Evolutionary conservation across 1,140 invertebrate genomes (phyloP).

Genomic region (Diachasma alloeum): DNA sequence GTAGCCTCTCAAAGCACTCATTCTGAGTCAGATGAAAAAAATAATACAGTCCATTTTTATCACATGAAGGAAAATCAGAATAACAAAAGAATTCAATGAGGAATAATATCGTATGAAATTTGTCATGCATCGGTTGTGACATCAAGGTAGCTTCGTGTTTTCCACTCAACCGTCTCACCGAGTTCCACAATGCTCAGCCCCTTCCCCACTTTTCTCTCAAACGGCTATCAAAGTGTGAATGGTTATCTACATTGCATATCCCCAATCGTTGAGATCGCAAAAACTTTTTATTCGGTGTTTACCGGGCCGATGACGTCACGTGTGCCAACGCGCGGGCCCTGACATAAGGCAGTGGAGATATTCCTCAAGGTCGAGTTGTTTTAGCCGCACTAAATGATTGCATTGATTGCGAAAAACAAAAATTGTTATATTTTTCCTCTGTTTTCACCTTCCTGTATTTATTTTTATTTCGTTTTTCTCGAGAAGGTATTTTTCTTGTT

Average conservation of each 20-base stretch:
- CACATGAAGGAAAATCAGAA: background rate
- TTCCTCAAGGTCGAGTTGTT: slow-evolving; percentile 16
- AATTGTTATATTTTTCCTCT: background rate
- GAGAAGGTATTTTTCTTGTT: background rate
- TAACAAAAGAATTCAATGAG: background rate
- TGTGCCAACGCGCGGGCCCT: background rate
- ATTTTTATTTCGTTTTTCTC: background rate
- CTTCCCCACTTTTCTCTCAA: background rate
- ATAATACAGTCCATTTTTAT: background rate
- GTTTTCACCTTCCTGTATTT: background rate
- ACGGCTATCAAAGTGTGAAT: background rate
- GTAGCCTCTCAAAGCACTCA: background rate
- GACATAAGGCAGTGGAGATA: slow-evolving; percentile 13
- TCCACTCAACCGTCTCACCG: background rate
- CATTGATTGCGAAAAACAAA: slow-evolving; percentile 17
- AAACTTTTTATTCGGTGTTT: slow-evolving; percentile 20
- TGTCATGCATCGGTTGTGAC: background rate
- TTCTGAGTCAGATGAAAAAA: background rate
- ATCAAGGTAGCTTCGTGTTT: background rate
- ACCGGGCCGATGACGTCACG: slow-evolving; percentile 8
- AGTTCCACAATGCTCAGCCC: background rate
- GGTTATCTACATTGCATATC: background rate
- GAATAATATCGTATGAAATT: background rate
- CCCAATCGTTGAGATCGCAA: slow-evolving; percentile 7
- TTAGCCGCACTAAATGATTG: slow-evolving; percentile 9